Evolutionary conservation across 2,113 vertebrate species (phyloP).

Genomic region (Eidolon helvum): DNA sequence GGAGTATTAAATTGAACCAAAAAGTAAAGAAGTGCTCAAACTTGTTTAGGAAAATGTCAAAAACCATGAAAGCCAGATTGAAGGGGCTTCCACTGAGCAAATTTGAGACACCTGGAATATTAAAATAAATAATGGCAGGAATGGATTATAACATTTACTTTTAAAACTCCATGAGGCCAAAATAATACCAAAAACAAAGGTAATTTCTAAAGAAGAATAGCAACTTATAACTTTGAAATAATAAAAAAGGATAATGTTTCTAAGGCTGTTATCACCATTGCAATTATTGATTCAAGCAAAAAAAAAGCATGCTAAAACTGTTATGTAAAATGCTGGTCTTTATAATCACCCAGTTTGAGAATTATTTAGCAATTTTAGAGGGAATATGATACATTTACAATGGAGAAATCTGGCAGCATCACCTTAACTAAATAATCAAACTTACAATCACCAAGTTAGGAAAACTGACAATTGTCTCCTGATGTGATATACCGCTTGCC

Average conservation of each 20-base stretch:
- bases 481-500: background rate
- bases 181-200: background rate
- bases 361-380: background rate
- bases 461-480: background rate
- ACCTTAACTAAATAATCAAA: constrained; percentile 38
- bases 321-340: constrained; percentile 9
- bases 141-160: background rate
- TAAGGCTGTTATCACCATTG: background rate
- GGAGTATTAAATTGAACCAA: background rate
- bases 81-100: background rate
- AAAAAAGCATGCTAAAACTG: background rate
- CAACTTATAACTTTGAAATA: background rate
- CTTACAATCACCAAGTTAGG: background rate
- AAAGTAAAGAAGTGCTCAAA: constrained; percentile 20
- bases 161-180: background rate
- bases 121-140: background rate
- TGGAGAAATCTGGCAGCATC: background rate
- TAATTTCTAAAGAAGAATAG: background rate
- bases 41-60: background rate
- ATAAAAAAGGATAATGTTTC: constrained; percentile 27
- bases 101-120: background rate
- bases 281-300: constrained; percentile 7
- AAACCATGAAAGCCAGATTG: background rate
- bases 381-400: background rate
- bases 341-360: constrained; percentile 16